Base-by-base conservation (phyloP, 2,888 invertebrate genomes). In the Thumatha senex region DNA sequence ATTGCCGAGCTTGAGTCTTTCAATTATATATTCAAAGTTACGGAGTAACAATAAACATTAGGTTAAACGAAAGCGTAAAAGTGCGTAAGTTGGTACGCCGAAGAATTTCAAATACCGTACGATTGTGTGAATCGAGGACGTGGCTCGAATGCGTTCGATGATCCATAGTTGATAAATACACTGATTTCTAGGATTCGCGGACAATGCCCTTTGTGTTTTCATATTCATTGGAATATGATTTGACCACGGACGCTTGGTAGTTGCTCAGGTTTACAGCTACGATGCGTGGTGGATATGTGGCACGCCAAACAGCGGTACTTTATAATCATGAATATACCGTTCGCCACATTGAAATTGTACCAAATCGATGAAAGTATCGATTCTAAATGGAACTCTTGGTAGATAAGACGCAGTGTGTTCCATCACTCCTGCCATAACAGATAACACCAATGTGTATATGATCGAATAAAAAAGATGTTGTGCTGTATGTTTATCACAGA, bases 81-180 rank as follows among this genome's bases (percentile, higher is more conserved):
- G 80, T 79, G 81, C 78, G 75, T 76, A 78, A 72, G 73, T 76
- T 73, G 72, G 63, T 63, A 56, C 71, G 70, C 61, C 60, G 66
- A 77, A 77, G 86, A 83, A 88, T 88, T 82, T 72, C 77, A 77
- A 83, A 78, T 77, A 80, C 79, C 77, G 80, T 83, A 80, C 73
- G 77, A 76, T 86, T 89, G 90, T 89, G 89, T 86, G 89, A 89
- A 89, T 85, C 79, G 80, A 67, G 79, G 74, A 88, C 91, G 91
- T 89, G 90, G 58, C 81, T 81, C 76, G 90, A 88, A 89, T 90
- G 80, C 75, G 67, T 67, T 77, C 78, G 76, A 66, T 65, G 73
- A 77, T 85, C 2, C 31, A 82, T 76, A 72, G 67, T 77, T 77
- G 81, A 83, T 86, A 85, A 84, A 85, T 80, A 86, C 84, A 82